Evolutionary conservation across 2,113 vertebrate species (phyloP), one percentile per base, ranked within the genome.

Genomic region (Myrmophylax atrothorax): DNA sequence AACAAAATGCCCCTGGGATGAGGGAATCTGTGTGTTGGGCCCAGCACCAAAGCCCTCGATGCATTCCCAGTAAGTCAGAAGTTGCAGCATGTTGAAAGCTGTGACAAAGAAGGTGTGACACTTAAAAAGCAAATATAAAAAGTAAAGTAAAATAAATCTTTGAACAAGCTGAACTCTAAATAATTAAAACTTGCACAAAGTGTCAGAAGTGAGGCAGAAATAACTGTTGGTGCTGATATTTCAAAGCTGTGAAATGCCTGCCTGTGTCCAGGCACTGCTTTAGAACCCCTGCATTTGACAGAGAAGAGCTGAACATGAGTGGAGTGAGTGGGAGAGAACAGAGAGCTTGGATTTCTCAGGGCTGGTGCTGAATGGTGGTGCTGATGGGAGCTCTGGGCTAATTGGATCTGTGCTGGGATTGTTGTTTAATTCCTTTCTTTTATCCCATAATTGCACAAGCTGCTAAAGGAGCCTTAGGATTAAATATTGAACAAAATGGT

Each of bases 121-220:
- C 53, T 25, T 93, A 56, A 86, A 93, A 92, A 88, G 35, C 53
- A 90, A 73, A 46, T 84, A 90, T 50, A 18, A 42, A 70, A 95
- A 80, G 55, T 53, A 47, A 92, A 86, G 38, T 47, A 31, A 84
- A 91, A 83, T 66, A 66, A 38, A 69, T 62, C 22, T 96, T 88
- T 88, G 69, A 84, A 50, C 22, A 90, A 38, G n/a, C 53, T 84
- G 87, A 77, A 60, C 33, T 64, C 35, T 95, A 88, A 97, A 96
- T 94, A 94, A 87, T 93, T 94, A 74, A 82, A 69, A 52, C 28
- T 66, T 0, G 0, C 46, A 38, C 67, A 69, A 87, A 70, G 37
- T 29, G 8, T 28, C 78, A 84, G 88, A 70, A 82, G 12, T 35
- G 55, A 91, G 74, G 84, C 76, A 95, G 68, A 94, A 86, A 73